Evolutionary conservation across 1,140 invertebrate species (phyloP), one percentile per base, ranked within the genome.

Genomic region (Calephelis virginiensis): DNA sequence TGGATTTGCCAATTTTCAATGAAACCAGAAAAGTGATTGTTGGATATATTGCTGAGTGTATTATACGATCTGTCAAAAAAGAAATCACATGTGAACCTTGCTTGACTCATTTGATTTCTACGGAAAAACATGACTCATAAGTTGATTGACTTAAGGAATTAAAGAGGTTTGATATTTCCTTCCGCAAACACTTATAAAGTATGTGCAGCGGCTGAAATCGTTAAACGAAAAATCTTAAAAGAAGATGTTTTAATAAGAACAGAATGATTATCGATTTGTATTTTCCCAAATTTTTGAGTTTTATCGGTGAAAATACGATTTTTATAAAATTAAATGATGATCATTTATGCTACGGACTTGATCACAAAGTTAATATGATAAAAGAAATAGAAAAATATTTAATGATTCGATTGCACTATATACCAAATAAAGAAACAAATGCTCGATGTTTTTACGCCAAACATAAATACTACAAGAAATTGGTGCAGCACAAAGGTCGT

Each of bases 181-280:
- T 61, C 38, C 10, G 14, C 37, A 43, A 37, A 61, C n/a, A 14
- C 9, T 4, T 43, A 61, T 45, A 12, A 43, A 6, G 40, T 61
- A 10, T 61, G 59, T 61, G 8, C 37, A 4, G 40, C 40, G n/a
- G 11, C 37, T n/a, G 59, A 61, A 61, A 61, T 61, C 0, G 59
- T 61, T 13, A 10, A 43, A 43, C 12, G 60, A n/a, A 61, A 61
- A 45, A n/a, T 28, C 11, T 53, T 53, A 53, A 53, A 53, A 53
- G 50, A 53, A 28, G 9, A 28, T 13, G 6, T 50, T 50, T 50
- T 50, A 6, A 8, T 50, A 8, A 50, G 13, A 50, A 8, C n/a
- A 1, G 6, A n/a, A 50, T 13, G 1, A 50, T 13, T 17, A 50
- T 50, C 8, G 8, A 7, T 50, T 17, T 14, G 0, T 50, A 6